Evolutionary conservation across 2,113 vertebrate species (phyloP).

Genomic region (Tyrannus savana): DNA sequence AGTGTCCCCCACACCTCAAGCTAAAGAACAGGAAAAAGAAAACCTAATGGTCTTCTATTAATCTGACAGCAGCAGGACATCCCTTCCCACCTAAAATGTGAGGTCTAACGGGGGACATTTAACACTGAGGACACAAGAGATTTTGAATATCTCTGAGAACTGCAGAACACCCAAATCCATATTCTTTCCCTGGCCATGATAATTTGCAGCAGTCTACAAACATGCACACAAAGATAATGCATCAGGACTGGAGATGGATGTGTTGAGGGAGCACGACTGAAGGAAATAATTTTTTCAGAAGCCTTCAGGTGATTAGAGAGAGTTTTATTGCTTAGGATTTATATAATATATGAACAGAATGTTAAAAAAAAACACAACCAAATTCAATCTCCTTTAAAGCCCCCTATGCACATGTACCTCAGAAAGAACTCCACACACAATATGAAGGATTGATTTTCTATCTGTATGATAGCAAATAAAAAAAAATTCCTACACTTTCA

Average conservation of each 20-base stretch:
- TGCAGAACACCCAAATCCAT: not conserved
- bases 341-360: not conserved
- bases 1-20: not conserved
- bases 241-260: not conserved
- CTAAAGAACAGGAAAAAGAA: not conserved
- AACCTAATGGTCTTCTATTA: not conserved
- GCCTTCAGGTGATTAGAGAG: not conserved
- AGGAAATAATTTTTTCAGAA: not conserved
- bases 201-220: not conserved
- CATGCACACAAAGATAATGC: not conserved
- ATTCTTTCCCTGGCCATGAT: not conserved
- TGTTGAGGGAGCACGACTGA: not conserved
- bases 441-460: not conserved
- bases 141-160: not conserved
- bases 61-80: not conserved
- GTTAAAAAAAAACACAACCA: not conserved
- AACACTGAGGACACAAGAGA: not conserved
- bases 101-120: not conserved
- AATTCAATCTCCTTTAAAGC: not conserved
- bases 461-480: not conserved
- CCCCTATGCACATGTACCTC: fast-evolving
- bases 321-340: not conserved
- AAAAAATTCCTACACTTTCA: not conserved
- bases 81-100: not conserved
- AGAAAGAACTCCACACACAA: not conserved